Base-by-base conservation (phyloP, 2,797 vertebrate species). In the Alauda arvensis region DNA sequence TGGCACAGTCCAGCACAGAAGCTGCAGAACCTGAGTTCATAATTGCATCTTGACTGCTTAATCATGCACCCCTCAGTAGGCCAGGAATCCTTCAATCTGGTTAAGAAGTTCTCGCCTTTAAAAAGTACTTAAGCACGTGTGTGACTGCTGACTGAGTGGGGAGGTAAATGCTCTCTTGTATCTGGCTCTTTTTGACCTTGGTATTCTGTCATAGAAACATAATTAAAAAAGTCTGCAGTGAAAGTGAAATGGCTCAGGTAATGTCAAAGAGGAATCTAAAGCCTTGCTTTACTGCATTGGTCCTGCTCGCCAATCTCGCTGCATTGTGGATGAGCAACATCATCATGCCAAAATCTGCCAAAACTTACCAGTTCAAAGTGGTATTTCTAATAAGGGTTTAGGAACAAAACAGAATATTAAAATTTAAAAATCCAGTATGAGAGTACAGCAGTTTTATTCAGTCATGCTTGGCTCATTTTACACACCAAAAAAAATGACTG, bases 401-500 rank as follows among this genome's bases (percentile, higher is more conserved):
- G 49, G 53, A 62, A 75, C 82, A 70, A 84, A 76, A n/a, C 18
- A 78, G 33, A 53, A 56, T n/a, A 77, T 86, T 52, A 82, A 79
- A 83, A 70, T 51, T 87, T 57, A 14, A 91, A 91, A 90, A 55
- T 89, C 31, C 57, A 21, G 19, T 56, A 45, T 79, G 60, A 67
- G 42, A 67, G 21, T 18, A 16, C 68, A 68, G n/a, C 39, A 39
- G 57, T 78, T 88, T 69, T 52, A 70, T 72, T 87, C 51, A 77
- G 63, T 82, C 83, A 61, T 49, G 65, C 88, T 70, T 88, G 80
- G 51, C 42, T 68, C 65, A 63, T 81, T 92, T 91, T 87, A 72
- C 63, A 56, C 29, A 89, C 56, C 52, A 63, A 75, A 49, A 49
- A 68, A 81, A 83, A 83, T 66, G 33, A 72, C 66, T 83, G 63